Evolutionary conservation across 2,888 invertebrate genomes (phyloP).

Genomic region (Metacarcinus magister): DNA sequence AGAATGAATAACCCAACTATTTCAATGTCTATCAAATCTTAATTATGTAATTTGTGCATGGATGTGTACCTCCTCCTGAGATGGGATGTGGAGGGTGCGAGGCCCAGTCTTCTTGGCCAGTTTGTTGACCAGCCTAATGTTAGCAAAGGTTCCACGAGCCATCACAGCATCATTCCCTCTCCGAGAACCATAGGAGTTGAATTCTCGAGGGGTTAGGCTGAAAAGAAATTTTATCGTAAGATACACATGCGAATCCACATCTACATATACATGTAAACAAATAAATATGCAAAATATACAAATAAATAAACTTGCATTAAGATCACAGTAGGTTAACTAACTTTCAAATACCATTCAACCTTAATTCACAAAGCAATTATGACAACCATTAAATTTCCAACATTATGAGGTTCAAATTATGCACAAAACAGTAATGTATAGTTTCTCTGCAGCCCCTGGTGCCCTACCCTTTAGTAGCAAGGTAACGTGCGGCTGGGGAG

Average conservation of each 20-base stretch:
- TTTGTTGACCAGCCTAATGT: conserved; percentile 97
- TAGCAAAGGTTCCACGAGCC: conserved; percentile 99
- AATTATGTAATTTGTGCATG: not conserved
- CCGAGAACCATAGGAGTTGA: conserved; percentile 98
- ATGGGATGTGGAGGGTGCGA: conserved; percentile 93
- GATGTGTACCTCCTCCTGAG: conserved; percentile 87
- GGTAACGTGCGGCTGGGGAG: conserved; percentile 94
- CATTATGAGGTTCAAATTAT: not conserved
- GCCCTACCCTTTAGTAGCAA: conserved; percentile 89
- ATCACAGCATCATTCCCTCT: conserved; percentile 99
- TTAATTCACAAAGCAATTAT: too few species aligned
- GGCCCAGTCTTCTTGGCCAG: conserved; percentile 92
- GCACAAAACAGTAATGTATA: not conserved
- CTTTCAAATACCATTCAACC: not conserved
- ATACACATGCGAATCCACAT: not conserved
- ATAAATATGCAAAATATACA: not conserved
- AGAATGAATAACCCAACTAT: not conserved
- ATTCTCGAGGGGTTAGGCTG: conserved; percentile 95
- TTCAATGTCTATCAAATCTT: not conserved
- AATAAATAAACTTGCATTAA: not conserved
- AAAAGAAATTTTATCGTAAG: conserved; percentile 80
- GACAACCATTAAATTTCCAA: too few species aligned
- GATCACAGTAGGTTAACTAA: not conserved
- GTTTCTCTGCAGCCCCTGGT: not conserved
- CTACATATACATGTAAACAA: not conserved